Conservation (phyloP, 1,140 invertebrate species). For the Eueides isabella region DNA sequence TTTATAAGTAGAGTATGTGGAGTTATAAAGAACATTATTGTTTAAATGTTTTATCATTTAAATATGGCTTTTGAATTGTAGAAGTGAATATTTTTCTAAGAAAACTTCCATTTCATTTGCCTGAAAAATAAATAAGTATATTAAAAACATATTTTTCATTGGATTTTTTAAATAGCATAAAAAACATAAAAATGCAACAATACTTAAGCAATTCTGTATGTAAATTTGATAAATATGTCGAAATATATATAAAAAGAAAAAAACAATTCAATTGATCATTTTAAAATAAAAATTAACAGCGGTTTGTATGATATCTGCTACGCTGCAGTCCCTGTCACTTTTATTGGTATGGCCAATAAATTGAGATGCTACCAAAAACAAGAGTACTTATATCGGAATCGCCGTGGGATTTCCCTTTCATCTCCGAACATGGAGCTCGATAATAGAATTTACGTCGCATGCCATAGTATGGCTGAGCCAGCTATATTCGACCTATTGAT, state of each 20-base stretch:
- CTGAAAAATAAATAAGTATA: too few relatives aligned
- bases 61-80: too few relatives aligned
- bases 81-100: too few relatives aligned
- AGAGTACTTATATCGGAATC: constrained; percentile 36
- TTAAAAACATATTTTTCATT: too few relatives aligned
- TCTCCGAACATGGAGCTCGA: constrained; percentile 52
- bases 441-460: constrained; percentile 66
- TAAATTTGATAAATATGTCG: too few relatives aligned
- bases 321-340: constrained; percentile 9
- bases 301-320: background rate
- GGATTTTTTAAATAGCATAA: too few relatives aligned
- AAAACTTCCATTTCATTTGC: too few relatives aligned
- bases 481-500: constrained; percentile 20
- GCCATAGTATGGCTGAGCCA: constrained; percentile 57
- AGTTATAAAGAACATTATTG: background rate
- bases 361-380: constrained; percentile 37
- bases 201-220: too few relatives aligned
- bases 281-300: background rate
- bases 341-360: constrained; percentile 11
- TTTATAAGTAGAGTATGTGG: background rate
- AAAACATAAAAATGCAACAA: too few relatives aligned
- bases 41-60: too few relatives aligned
- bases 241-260: too few relatives aligned
- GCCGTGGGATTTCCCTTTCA: constrained; percentile 58
- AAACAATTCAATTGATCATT: background rate